Base-by-base conservation (phyloP, 2,888 invertebrate genomes). In the Fragum sueziense region DNA sequence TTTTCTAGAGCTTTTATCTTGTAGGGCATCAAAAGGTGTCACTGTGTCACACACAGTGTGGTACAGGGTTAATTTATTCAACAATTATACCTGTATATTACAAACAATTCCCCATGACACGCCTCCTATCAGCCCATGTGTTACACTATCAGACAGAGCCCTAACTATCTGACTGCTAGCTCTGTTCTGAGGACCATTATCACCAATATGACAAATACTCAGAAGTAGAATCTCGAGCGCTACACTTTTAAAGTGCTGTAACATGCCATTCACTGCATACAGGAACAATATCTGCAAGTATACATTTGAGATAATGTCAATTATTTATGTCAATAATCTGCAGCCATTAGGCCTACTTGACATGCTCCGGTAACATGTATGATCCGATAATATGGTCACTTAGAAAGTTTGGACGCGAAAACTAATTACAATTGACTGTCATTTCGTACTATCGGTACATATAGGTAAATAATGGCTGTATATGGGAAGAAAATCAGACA, bases 31-130 rank as follows among this genome's bases (percentile, higher is more conserved):
- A n/a, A n/a, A n/a, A n/a, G n/a, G n/a, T n/a, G n/a, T n/a, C n/a
- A n/a, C n/a, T n/a, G n/a, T n/a, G n/a, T n/a, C n/a, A n/a, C n/a
- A n/a, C n/a, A n/a, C n/a, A n/a, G n/a, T n/a, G n/a, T n/a, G n/a
- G n/a, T n/a, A n/a, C n/a, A n/a, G n/a, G n/a, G n/a, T n/a, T n/a
- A n/a, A n/a, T n/a, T n/a, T n/a, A n/a, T n/a, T n/a, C n/a, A n/a
- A n/a, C n/a, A n/a, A n/a, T n/a, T n/a, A n/a, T n/a, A 72, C 81
- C 72, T 77, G 68, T 2, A 81, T 59, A 65, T 84, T 82, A 29
- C 78, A 77, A 4, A 88, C 82, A 33, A 87, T 74, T 9, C 84
- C 85, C 89, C 89, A 89, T 2, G 86, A 87, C 7, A 87, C 61
- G 22, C 76, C 84, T 51, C 82, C 89, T 6, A 89, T 79, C 7